phyloP scores from a whole-genome alignment of 1,140 invertebrate genomes.

The Heliothis virescens region DNA sequence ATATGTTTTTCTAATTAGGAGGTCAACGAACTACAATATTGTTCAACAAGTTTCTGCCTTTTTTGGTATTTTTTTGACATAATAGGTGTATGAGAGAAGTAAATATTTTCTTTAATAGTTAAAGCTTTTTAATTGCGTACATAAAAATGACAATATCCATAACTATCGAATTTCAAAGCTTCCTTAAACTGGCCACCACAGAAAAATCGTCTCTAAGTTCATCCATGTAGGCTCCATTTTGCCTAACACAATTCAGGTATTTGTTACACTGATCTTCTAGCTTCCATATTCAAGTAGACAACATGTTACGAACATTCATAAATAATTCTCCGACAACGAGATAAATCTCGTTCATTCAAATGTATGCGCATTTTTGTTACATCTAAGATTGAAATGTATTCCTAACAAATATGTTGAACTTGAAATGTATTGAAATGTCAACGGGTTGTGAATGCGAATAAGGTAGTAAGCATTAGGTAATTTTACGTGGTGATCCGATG shows the following conservation, averaged over 20 bases:
- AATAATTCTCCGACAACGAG: slow-evolving; percentile 11
- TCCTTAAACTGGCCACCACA: too few relatives aligned
- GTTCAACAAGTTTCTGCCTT: too few relatives aligned
- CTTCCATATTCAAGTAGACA: neutral
- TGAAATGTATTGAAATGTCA: neutral
- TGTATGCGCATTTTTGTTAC: slow-evolving; percentile 21
- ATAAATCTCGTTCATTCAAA: slow-evolving; percentile 25
- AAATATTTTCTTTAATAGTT: too few relatives aligned
- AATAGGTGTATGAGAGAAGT: too few relatives aligned
- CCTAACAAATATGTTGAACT: neutral
- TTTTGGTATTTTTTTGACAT: too few relatives aligned
- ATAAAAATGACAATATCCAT: too few relatives aligned
- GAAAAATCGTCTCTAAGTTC: too few relatives aligned
- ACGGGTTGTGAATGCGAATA: neutral
- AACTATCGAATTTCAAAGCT: too few relatives aligned
- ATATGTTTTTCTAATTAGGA: too few relatives aligned
- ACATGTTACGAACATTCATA: slow-evolving; percentile 5
- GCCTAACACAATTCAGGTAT: neutral
- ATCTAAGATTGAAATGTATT: neutral
- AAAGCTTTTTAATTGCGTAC: too few relatives aligned
- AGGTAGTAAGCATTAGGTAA: neutral
- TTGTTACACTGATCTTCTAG: slow-evolving; percentile 4
- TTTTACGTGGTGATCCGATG: too few relatives aligned
- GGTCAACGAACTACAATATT: too few relatives aligned
- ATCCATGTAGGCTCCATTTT: neutral